phyloP scores from a whole-genome alignment of 2,113 vertebrate genomes.

The Paratilapia polleni region DNA sequence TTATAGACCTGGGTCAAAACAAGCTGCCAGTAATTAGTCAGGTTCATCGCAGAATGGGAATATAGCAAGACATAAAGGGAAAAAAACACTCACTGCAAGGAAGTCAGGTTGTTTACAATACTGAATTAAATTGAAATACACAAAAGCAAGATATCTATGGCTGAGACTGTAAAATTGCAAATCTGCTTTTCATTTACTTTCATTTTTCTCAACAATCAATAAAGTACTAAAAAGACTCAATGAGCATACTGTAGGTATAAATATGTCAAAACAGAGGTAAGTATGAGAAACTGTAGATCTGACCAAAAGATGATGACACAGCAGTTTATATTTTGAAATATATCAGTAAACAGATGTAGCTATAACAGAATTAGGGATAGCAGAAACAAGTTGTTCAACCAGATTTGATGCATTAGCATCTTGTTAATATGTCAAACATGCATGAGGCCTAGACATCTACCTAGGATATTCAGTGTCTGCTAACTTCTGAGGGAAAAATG shows the following conservation, averaged over 20 bases:
- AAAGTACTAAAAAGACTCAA: neutral
- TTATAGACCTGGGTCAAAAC: constrained; percentile 65
- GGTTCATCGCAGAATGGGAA: constrained; percentile 32
- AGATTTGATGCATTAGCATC: too few species aligned
- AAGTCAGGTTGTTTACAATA: neutral
- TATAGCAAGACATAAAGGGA: neutral
- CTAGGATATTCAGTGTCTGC: neutral
- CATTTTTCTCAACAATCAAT: neutral
- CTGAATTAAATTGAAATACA: neutral
- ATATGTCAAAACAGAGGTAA: neutral
- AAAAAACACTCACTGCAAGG: neutral
- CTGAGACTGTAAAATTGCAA: neutral
- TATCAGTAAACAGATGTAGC: too few species aligned
- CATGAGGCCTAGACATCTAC: too few species aligned
- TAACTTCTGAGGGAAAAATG: neutral
- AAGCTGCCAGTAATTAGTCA: constrained; percentile 63
- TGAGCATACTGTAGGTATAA: neutral
- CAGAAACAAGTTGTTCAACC: too few species aligned
- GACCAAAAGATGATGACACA: too few species aligned
- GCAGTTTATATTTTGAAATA: too few species aligned
- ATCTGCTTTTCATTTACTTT: neutral
- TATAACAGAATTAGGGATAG: too few species aligned
- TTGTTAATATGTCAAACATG: too few species aligned
- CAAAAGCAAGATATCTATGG: neutral
- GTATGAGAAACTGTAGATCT: too few species aligned